Evolutionary conservation across 2,888 invertebrate species (phyloP), one percentile per base, ranked within the genome.

Genomic region (Drosophila longiperda): DNA sequence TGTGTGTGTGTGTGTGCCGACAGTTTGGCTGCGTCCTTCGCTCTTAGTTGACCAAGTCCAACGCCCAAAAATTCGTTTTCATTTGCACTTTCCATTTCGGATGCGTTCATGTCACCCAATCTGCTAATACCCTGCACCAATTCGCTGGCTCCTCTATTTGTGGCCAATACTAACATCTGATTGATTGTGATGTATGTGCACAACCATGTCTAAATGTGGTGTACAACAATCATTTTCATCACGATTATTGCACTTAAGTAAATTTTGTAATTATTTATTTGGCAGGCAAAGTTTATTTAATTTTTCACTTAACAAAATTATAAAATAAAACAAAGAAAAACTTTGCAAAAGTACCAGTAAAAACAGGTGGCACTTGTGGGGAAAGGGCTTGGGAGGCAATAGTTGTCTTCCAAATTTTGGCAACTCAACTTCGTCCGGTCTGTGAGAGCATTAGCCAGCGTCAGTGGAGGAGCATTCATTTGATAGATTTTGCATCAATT

Each of bases 31-130:
- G 53, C 32, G 53, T 38, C 15, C 32, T 36, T 59, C 20, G 66
- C 59, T 62, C 54, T 66, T 63, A 59, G 62, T 42, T 66, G 64
- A 64, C 75, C 66, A 58, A 65, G 65, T 73, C 64, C 58, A 45
- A 40, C 62, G 32, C 38, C 73, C 74, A 69, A 67, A 67, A 55
- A 70, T 66, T 79, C 74, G 57, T 53, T 79, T 79, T 79, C 77
- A 79, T 79, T 80, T 80, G 68, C 79, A 80, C 80, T 80, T 80
- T 80, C 77, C 65, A 79, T 80, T 80, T 80, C 73, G 64, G 54
- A 70, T 77, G 63, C 75, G 68, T 53, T 52, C 66, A 68, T 78
- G 78, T 68, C 72, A 4, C 54, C 7, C n/a, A 29, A 29, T 65
- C 74, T 45, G 38, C 48, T 48, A 62, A 71, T 74, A 70, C 77